Evolutionary conservation across 2,797 vertebrate genomes (phyloP).

Genomic region (Simalia tracyae): DNA sequence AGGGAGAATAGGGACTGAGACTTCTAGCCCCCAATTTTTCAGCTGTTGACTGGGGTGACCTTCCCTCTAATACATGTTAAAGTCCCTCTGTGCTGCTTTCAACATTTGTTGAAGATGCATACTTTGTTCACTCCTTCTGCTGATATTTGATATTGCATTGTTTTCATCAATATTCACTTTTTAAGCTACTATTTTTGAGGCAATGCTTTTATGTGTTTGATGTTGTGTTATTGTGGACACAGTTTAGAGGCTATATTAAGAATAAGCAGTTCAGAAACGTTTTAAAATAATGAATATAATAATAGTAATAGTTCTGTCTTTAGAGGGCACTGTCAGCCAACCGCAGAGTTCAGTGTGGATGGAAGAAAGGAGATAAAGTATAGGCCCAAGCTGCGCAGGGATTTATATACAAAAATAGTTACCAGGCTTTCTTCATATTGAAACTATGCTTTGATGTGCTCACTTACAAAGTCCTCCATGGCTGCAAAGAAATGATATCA

Average conservation of each 20-base stretch:
- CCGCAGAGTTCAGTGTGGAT: not conserved
- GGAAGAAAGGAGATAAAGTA: not conserved
- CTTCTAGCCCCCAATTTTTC: not conserved
- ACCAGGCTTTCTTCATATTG: not conserved
- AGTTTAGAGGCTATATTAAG: not conserved
- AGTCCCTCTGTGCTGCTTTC: not conserved
- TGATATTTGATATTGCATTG: not conserved
- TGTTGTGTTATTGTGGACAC: not conserved
- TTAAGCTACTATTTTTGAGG: not conserved
- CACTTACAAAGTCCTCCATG: not conserved
- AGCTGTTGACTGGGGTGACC: not conserved
- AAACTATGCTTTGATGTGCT: not conserved
- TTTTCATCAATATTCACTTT: not conserved
- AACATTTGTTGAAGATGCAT: not conserved
- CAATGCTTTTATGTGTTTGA: not conserved
- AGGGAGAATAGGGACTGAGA: not conserved
- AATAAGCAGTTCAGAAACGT: not conserved
- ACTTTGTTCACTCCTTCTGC: not conserved
- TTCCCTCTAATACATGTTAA: not conserved
- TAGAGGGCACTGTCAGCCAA: constrained; percentile 17
- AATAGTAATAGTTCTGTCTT: not conserved
- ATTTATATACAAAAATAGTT: constrained; percentile 3
- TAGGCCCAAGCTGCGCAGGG: not conserved
- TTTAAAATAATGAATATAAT: not conserved
- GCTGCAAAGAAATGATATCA: accelerated